These are phyloP conservation scores for Gerris lacustris DNA, from an alignment of 2,888 invertebrate species.

Conservation along the genomic window DNA sequence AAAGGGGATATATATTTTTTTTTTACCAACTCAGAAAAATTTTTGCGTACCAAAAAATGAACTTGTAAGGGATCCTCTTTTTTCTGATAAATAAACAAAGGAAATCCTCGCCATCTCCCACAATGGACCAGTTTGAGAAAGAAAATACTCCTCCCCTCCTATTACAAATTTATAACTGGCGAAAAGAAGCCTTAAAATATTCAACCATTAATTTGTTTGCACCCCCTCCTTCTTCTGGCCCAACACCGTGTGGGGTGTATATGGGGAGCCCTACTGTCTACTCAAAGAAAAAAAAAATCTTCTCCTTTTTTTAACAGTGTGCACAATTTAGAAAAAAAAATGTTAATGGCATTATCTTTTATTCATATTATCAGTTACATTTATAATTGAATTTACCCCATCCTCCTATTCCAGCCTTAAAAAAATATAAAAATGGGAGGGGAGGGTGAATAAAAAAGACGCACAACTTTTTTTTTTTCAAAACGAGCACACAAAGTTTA, in stretches of 20 bases:
- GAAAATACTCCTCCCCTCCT: neutral
- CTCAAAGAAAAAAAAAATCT: neutral
- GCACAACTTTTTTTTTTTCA: neutral
- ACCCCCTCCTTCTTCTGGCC: neutral
- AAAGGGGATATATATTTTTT: too few relatives aligned
- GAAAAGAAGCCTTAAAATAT: neutral
- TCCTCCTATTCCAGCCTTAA: neutral
- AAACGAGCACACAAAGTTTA: neutral
- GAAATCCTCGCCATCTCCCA: neutral
- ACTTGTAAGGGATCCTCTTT: neutral
- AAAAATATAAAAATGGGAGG: neutral
- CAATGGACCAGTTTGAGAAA: neutral
- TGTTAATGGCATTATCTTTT: constrained; percentile 5
- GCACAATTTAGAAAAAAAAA: constrained; percentile 4
- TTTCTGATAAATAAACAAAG: constrained; percentile 3
- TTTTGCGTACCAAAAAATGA: neutral
- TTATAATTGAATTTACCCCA: neutral
- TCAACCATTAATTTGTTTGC: constrained; percentile 5
- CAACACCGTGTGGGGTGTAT: neutral
- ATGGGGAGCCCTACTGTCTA: neutral
- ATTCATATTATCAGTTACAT: constrained; percentile 5
- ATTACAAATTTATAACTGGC: constrained; percentile 5
- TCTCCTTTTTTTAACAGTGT: neutral
- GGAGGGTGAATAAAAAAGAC: neutral
- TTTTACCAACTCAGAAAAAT: too few relatives aligned